A percentile compares a stretch with the other conserved stretches of the same genome.
These are phyloP conservation scores for Chamaetylas fuelleborni DNA, from an alignment of 2,113 vertebrate genomes.

Conservation along the genomic window DNA sequence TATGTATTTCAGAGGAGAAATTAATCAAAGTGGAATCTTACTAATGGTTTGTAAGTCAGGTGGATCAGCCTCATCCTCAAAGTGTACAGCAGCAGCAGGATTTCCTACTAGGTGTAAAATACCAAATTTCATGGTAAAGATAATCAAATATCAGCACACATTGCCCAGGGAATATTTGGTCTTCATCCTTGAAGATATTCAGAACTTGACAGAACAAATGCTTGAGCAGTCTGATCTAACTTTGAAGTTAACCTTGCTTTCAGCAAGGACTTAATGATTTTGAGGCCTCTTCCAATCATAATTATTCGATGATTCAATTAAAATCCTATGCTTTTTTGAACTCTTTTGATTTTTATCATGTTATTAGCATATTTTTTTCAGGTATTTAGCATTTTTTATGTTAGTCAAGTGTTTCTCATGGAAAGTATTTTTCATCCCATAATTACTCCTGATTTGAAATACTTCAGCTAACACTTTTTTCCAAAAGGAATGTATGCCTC, in stretches of 20 bases:
- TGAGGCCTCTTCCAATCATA: background rate
- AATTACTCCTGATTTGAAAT: background rate
- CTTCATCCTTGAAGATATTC: background rate
- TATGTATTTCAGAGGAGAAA: background rate
- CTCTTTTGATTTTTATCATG: background rate
- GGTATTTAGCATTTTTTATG: too few species aligned
- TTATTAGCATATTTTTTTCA: too few species aligned
- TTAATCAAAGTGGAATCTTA: background rate
- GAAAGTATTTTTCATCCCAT: background rate
- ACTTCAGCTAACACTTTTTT: background rate
- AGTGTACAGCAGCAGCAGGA: background rate
- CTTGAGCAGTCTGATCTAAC: background rate
- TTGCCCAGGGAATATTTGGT: background rate
- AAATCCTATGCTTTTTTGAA: background rate
- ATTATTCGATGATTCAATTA: background rate
- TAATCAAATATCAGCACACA: background rate
- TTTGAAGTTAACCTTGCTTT: background rate
- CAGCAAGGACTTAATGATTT: background rate
- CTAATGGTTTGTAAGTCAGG: background rate
- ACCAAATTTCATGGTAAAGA: background rate
- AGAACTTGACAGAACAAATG: background rate
- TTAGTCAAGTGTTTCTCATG: background rate
- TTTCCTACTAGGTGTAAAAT: background rate
- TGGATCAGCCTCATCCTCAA: background rate
- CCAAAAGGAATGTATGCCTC: background rate